These are phyloP conservation scores for Rhynchopsitta pachyrhyncha DNA, from an alignment of 2,113 vertebrate genomes.

Conservation along the genomic window DNA sequence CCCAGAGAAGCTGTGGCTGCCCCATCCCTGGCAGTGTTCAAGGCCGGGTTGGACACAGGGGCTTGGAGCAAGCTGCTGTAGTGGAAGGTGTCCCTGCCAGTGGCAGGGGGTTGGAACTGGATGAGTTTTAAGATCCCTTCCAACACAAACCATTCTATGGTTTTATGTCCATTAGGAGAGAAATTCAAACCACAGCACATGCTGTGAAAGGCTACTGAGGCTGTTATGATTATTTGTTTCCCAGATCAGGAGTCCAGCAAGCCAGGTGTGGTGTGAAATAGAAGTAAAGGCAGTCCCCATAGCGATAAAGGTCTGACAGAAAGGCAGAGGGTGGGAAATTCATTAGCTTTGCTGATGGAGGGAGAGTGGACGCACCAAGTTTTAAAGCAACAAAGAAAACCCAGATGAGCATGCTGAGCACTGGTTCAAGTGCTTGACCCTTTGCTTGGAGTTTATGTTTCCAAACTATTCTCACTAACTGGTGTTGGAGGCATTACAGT, in stretches of 20 bases:
- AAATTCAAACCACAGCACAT: fast-evolving
- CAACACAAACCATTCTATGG: not conserved
- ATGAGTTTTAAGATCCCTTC: not conserved
- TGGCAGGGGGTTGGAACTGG: not conserved
- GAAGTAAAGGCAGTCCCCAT: not conserved
- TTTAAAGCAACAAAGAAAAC: not conserved
- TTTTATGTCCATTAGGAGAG: not conserved
- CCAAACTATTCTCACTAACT: not conserved
- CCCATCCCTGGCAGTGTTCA: not conserved
- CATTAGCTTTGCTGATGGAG: not conserved
- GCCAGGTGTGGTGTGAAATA: not conserved
- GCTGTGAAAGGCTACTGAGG: not conserved
- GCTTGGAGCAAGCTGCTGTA: not conserved
- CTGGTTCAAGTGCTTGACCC: not conserved
- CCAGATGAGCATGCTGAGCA: not conserved
- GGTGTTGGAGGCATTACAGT: fast-evolving
- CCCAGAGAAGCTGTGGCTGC: too few species aligned
- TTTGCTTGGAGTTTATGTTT: not conserved
- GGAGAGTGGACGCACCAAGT: not conserved
- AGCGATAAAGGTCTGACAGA: not conserved
- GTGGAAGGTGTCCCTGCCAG: not conserved
- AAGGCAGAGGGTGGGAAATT: not conserved
- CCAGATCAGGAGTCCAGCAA: not conserved
- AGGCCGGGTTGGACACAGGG: not conserved
- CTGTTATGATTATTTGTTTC: not conserved